A percentile compares a stretch with the other conserved stretches of the same genome.
Conservation (phyloP, 2,113 vertebrate species). For the Epinephelus moara region DNA sequence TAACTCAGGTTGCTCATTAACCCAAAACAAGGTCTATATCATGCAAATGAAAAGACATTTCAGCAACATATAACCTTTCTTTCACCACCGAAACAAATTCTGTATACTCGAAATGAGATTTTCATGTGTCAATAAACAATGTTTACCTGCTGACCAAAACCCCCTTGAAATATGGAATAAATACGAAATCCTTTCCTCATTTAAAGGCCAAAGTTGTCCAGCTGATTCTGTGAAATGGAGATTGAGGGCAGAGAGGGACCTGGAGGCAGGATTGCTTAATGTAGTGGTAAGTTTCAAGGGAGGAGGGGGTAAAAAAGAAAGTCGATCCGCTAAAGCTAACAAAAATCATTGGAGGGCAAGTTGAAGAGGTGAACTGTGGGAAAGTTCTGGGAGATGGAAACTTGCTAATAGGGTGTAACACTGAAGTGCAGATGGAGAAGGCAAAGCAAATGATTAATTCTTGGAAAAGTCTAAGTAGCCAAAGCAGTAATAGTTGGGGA, state of each 20-base stretch:
- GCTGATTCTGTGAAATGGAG: not conserved
- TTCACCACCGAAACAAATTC: not conserved
- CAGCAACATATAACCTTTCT: not conserved
- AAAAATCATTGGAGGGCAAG: not conserved
- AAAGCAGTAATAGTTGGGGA: not conserved
- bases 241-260: not conserved
- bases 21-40: not conserved
- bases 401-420: not conserved
- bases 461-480: not conserved
- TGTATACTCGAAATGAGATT: not conserved
- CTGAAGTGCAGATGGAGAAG: not conserved
- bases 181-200: not conserved
- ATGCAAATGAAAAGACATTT: not conserved
- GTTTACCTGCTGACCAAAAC: not conserved
- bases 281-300: not conserved
- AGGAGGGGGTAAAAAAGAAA: not conserved
- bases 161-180: not conserved
- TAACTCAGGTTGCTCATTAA: conserved; percentile 1
- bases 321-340: not conserved
- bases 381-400: conserved; percentile 6
- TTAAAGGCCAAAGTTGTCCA: not conserved
- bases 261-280: conserved; percentile 1
- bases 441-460: not conserved
- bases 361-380: not conserved
- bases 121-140: not conserved